Evolutionary conservation across 2,888 invertebrate genomes (phyloP), one percentile per base, ranked within the genome.

Genomic region (Limnephilus marmoratus): DNA sequence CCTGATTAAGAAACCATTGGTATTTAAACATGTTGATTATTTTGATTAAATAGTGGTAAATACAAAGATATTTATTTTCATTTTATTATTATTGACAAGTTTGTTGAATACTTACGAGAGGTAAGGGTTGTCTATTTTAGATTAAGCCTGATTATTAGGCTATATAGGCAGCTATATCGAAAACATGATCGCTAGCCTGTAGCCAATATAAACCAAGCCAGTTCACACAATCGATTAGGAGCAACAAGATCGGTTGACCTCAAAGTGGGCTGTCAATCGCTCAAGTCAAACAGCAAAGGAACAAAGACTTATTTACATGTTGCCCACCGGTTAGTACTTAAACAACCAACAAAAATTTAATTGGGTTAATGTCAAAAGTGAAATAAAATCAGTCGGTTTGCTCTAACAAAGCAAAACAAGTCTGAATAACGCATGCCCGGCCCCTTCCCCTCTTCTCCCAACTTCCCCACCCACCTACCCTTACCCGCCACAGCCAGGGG

Each of bases 351-450:
- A 68, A 68, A 68, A 68, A 68, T n/a, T 24, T 68, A 68, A 68
- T 68, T 68, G 68, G 68, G 68, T 68, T 68, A 68, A 68, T 68
- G 24, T 68, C 68, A 68, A 68, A 68, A 85, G 85, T 37, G 34
- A 85, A 85, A 34, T 37, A 85, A 34, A 34, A 34, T 85, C 85
- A 68, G 68, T 85, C 85, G 34, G 34, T 34, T 82, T 12, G 13
- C 34, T 85, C 85, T 41, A 34, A 85, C 85, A 37, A 37, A 85
- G 85, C 82, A 82, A 85, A 85, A 85, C 41, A 85, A 37, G 9
- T 37, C 85, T 29, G 90, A 49, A 91, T 88, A 90, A 91, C 85
- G 91, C 91, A 91, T 91, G 91, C 92, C 89, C 91, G 29, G 85
- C 85, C 90, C 88, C 53, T 34, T 24, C 90, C 83, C 88, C 81